Conservation (phyloP, 2,888 invertebrate genomes). For the Tachystola acroxantha region DNA sequence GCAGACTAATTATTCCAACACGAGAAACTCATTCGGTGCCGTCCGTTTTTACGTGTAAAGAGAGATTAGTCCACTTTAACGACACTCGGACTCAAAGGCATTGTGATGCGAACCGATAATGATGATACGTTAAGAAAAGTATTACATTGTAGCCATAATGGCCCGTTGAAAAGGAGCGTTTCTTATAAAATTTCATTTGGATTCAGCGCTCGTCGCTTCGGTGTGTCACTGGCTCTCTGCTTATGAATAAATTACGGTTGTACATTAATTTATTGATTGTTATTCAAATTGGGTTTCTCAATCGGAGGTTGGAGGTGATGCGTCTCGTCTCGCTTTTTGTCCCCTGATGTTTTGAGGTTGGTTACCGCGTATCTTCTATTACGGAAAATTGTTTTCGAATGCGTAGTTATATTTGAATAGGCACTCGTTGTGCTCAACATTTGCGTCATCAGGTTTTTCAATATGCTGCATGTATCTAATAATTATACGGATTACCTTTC, state of each 20-base stretch:
- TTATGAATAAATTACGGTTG: conserved; percentile 70
- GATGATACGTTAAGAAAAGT: conserved; percentile 72
- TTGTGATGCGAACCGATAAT: conserved; percentile 66
- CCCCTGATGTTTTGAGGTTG: conserved; percentile 55
- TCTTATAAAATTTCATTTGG: conserved; percentile 73
- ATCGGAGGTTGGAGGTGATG: conserved; percentile 74
- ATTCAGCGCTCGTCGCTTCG: conserved; percentile 65
- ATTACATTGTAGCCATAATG: conserved; percentile 64
- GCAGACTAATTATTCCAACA: conserved; percentile 77
- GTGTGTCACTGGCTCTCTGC: conserved; percentile 56
- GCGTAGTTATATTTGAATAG: conserved; percentile 36
- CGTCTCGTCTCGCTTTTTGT: conserved; percentile 58
- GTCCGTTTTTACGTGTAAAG: conserved; percentile 71
- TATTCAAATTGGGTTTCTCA: conserved; percentile 77
- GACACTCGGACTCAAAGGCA: conserved; percentile 59
- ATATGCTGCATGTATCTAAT: not conserved
- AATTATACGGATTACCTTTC: no score
- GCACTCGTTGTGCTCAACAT: conserved; percentile 28
- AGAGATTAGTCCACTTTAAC: conserved; percentile 73
- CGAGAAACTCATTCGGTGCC: conserved; percentile 72
- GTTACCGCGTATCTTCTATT: conserved; percentile 40
- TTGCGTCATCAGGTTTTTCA: no score
- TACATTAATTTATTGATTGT: conserved; percentile 79
- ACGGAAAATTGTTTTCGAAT: conserved; percentile 50
- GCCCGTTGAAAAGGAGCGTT: conserved; percentile 61